phyloP scores from a whole-genome alignment of 2,113 vertebrate genomes.

The Hyla sarda region DNA sequence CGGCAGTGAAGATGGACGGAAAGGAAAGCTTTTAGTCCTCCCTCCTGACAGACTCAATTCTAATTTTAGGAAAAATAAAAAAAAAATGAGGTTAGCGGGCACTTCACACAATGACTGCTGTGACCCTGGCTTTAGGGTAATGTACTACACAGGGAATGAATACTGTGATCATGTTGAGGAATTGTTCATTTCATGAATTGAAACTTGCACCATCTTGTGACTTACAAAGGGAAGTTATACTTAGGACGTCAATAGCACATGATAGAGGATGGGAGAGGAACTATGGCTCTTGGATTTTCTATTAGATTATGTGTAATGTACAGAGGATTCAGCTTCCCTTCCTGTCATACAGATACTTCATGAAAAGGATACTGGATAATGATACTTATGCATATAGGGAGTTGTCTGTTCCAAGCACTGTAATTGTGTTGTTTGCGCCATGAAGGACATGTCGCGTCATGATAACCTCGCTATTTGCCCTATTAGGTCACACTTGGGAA shows the following conservation, averaged over 20 bases:
- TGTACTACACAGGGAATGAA: too few relatives aligned
- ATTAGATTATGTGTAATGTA: not conserved
- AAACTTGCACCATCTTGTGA: slow-evolving; percentile 1
- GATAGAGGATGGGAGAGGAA: not conserved
- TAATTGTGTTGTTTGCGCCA: not conserved
- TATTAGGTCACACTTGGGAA: too few relatives aligned
- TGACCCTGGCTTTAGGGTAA: not conserved
- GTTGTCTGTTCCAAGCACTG: not conserved
- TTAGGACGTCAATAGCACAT: not conserved
- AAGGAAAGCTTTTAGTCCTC: not conserved
- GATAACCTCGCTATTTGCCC: too few relatives aligned
- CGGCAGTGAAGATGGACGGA: not conserved
- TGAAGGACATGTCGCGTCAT: too few relatives aligned
- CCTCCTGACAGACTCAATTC: too few relatives aligned
- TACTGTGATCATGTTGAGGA: too few relatives aligned
- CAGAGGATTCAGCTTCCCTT: not conserved
- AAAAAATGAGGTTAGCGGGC: too few relatives aligned
- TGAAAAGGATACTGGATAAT: not conserved
- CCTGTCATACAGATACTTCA: not conserved
- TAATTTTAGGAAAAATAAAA: too few relatives aligned
- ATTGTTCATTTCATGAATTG: too few relatives aligned
- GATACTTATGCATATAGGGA: not conserved
- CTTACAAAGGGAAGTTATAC: not conserved
- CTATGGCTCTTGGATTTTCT: not conserved
- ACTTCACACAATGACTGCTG: too few relatives aligned